Percentiles rank a stretch among this genome's conserved stretches.
These are phyloP conservation scores for Rhinogobius similis DNA, from an alignment of 2,113 vertebrate species.

Conservation along the genomic window DNA sequence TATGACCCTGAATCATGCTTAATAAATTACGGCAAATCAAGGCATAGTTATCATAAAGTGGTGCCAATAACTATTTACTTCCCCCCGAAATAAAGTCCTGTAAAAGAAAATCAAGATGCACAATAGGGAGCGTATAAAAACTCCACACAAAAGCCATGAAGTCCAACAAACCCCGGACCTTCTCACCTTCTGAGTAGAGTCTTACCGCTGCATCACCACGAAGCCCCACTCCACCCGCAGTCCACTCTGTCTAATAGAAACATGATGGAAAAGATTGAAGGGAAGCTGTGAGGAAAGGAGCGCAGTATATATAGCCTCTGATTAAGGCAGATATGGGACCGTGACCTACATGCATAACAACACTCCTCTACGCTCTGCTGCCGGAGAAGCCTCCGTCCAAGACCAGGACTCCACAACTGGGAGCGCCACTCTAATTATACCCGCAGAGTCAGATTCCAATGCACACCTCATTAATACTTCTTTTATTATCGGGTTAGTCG, in stretches of 20 bases:
- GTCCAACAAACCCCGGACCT: too few species aligned
- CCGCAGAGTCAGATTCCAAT: constrained; percentile 68
- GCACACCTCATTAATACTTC: constrained; percentile 71
- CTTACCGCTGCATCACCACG: constrained; percentile 15
- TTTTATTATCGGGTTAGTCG: constrained; percentile 66
- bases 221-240: constrained; percentile 38
- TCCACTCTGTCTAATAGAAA: constrained; percentile 69
- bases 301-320: constrained; percentile 83
- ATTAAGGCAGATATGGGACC: constrained; percentile 82
- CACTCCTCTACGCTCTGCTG: constrained; percentile 70
- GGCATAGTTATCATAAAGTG: too few species aligned
- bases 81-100: too few species aligned
- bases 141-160: too few species aligned
- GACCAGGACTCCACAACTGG: constrained; percentile 76
- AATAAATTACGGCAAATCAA: too few species aligned
- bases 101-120: too few species aligned
- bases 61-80: too few species aligned
- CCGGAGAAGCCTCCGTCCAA: constrained; percentile 72
- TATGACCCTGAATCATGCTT: too few species aligned
- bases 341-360: constrained; percentile 83
- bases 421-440: constrained; percentile 76
- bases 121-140: too few species aligned
- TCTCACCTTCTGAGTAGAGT: not conserved
- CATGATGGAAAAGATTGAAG: constrained; percentile 63
- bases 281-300: constrained; percentile 72